Conservation (phyloP, 1,140 invertebrate species). For the Charaxes varanes region DNA sequence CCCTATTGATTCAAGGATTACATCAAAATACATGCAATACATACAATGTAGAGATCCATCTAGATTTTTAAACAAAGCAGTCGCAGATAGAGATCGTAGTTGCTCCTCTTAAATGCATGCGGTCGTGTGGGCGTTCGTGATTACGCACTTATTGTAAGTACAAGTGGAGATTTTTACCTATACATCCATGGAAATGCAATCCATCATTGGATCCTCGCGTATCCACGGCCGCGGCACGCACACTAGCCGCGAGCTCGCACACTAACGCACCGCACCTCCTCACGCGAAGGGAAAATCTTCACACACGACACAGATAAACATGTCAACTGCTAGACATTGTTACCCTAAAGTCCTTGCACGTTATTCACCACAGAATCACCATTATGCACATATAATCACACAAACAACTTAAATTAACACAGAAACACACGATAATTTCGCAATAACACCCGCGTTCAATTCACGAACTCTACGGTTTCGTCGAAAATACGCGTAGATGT, state of each 20-base stretch:
- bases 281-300: conserved; percentile 73
- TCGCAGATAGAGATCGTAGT: conserved; percentile 21
- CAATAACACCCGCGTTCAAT: conserved; percentile 65
- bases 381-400: conserved; percentile 62
- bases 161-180: conserved; percentile 64
- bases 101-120: conserved; percentile 20
- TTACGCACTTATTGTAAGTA: conserved; percentile 24
- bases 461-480: conserved; percentile 57
- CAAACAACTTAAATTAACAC: conserved; percentile 61
- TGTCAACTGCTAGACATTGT: conserved; percentile 73
- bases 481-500: conserved; percentile 67
- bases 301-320: conserved; percentile 74
- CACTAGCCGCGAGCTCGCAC: conserved; percentile 53
- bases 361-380: conserved; percentile 66
- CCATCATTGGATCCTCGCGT: conserved; percentile 65
- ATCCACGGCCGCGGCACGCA: conserved; percentile 51
- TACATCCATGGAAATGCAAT: conserved; percentile 70
- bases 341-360: conserved; percentile 69
- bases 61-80: conserved; percentile 45
- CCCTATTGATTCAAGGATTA: conserved; percentile 48
- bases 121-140: conserved; percentile 21
- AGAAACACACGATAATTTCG: conserved; percentile 62
- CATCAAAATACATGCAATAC: conserved; percentile 38
- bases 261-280: conserved; percentile 60
- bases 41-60: conserved; percentile 24